Conservation (phyloP, 1,140 invertebrate species). For the Ceratosolen fusciceps region DNA sequence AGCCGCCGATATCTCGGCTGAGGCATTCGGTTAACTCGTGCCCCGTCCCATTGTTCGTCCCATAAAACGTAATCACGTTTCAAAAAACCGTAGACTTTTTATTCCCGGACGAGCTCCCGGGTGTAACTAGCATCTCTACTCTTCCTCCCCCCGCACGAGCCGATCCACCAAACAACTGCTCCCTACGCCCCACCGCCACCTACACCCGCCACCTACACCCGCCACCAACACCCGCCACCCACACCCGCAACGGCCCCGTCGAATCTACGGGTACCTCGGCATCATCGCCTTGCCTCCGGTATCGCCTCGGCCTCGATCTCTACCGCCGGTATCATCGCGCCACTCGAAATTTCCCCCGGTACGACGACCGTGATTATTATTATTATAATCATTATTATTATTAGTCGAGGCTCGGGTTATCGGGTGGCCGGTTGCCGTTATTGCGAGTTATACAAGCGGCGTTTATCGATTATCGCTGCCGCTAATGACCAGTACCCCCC, state of each 20-base stretch:
- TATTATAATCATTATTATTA: too few species aligned
- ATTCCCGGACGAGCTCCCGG: background rate
- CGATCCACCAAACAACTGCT: background rate
- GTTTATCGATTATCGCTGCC: background rate
- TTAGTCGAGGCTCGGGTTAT: too few species aligned
- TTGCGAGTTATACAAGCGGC: background rate
- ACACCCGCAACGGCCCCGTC: too few species aligned
- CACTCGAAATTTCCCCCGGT: background rate
- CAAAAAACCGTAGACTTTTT: slow-evolving; percentile 10
- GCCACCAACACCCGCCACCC: too few species aligned
- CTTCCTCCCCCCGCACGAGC: slow-evolving; percentile 10
- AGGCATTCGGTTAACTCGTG: slow-evolving; percentile 4
- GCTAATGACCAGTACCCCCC: too few species aligned
- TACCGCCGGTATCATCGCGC: background rate
- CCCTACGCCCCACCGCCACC: too few species aligned
- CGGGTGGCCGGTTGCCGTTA: too few species aligned
- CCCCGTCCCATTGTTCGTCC: slow-evolving; percentile 3
- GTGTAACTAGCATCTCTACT: background rate
- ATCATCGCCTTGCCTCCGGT: too few species aligned
- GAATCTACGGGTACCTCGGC: too few species aligned
- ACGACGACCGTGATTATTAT: background rate
- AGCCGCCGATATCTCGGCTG: slow-evolving; percentile 1
- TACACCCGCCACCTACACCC: too few species aligned
- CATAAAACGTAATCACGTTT: slow-evolving; percentile 28
- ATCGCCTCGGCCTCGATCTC: too few species aligned